phyloP scores from a whole-genome alignment of 2,113 vertebrate species.

The Callithrix jacchus region DNA sequence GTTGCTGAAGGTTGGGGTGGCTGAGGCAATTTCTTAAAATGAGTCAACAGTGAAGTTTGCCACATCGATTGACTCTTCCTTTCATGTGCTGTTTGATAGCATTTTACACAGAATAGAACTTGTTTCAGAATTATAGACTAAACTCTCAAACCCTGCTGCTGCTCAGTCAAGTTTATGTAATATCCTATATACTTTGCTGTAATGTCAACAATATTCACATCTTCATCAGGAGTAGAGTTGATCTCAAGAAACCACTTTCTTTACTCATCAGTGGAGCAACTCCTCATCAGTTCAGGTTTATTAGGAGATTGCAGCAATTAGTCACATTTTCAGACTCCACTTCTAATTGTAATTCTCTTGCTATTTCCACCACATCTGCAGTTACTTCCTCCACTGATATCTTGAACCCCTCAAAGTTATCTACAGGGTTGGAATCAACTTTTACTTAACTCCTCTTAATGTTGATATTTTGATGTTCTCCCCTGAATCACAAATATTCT shows the following conservation, averaged over 20 bases:
- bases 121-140: neutral
- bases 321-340: neutral
- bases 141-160: neutral
- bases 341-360: neutral
- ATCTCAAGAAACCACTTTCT: neutral
- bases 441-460: neutral
- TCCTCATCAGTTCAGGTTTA: neutral
- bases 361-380: neutral
- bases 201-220: neutral
- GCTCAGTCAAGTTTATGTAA: neutral
- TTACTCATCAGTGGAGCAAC: neutral
- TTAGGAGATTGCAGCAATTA: neutral
- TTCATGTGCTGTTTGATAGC: neutral
- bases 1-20: neutral
- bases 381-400: neutral
- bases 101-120: neutral
- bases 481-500: neutral
- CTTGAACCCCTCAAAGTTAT: neutral
- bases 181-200: neutral
- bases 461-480: neutral
- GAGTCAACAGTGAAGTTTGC: neutral
- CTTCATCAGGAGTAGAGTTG: neutral
- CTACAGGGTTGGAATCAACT: neutral
- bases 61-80: neutral
- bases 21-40: neutral